Evolutionary conservation across 53 echinoderm and acorn worm genomes (phyloP).

Genomic region (Crossaster papposus): DNA sequence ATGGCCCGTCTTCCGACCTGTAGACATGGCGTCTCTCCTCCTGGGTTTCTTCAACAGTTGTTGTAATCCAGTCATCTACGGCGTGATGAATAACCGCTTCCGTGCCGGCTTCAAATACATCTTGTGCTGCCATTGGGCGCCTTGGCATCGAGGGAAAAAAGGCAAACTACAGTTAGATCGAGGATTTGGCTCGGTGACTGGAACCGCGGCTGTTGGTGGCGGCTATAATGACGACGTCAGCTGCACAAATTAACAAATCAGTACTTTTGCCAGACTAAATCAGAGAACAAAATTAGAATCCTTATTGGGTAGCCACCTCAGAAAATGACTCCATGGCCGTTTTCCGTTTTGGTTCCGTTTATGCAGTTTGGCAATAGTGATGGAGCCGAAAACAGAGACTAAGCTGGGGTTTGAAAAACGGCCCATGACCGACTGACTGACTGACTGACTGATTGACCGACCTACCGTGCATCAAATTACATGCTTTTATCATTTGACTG

Average conservation of each 20-base stretch:
- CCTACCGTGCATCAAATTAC: too few relatives aligned
- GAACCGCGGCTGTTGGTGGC: not conserved
- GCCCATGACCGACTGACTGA: too few relatives aligned
- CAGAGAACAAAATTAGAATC: too few relatives aligned
- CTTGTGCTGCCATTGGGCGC: conserved; percentile 51
- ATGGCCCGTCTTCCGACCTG: conserved; percentile 70
- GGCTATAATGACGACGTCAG: conserved; percentile 24
- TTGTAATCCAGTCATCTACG: conserved; percentile 97
- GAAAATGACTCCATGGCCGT: too few relatives aligned
- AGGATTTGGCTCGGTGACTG: conserved; percentile 41
- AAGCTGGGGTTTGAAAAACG: too few relatives aligned
- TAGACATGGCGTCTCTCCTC: conserved; percentile 83
- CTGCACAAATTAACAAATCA: conserved; percentile 24
- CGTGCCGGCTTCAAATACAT: conserved; percentile 82
- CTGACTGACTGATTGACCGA: too few relatives aligned
- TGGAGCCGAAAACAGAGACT: too few relatives aligned
- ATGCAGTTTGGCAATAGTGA: too few relatives aligned
- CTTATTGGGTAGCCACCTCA: too few relatives aligned
- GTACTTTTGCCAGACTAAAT: too few relatives aligned
- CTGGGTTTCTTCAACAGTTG: conserved; percentile 95
- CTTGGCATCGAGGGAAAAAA: conserved; percentile 53
- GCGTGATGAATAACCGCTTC: conserved; percentile 91
- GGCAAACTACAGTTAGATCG: not conserved
- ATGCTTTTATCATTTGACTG: too few relatives aligned
- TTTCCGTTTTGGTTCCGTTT: too few relatives aligned